Evolutionary conservation across 2,113 vertebrate genomes (phyloP), one percentile per base, ranked within the genome.

Genomic region (Oncorhynchus gorbuscha): DNA sequence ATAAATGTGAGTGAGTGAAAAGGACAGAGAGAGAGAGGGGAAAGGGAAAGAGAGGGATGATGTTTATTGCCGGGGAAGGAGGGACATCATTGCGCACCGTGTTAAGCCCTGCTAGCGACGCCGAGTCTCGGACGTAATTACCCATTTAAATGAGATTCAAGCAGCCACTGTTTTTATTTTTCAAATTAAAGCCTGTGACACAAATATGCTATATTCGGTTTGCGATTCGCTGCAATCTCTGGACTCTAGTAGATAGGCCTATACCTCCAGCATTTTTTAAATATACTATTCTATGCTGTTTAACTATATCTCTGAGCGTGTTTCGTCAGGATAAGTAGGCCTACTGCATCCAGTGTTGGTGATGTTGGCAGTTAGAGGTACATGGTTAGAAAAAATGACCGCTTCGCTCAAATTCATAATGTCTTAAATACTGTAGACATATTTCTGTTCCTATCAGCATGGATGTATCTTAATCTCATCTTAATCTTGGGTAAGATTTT

Each of bases 61-160:
- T 86, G 85, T 88, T 92, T 83, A 90, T 89, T 30, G 64, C 80
- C 24, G 76, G 83, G 76, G 86, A 85, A 89, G 75, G 79, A 9
- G 24, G 81, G 76, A 87, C 91, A 87, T 91, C 85, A 90, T 91
- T 88, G 89, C 59, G 88, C 83, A 91, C 89, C 88, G 88, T 92
- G 89, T 90, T 89, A 90, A 90, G 22, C 87, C 85, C 86, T 77
- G 82, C 86, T 81, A 90, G 88, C 81, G 72, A 83, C 71, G 82
- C 82, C 76, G 16, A 55, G 82, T 72, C 9, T 24, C 85, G 74
- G 73, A 83, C 45, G 61, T 86, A 83, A 91, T 90, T 90, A 89
- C 83, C 86, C 89, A 87, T 91, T 90, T 84, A 90, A 91, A 89
- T 89, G 81, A 89, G 85, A 84, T 89, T 91, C 84, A 81, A 20